Evolutionary conservation across 2,888 invertebrate genomes (phyloP).

Genomic region (Isoperla grammatica): DNA sequence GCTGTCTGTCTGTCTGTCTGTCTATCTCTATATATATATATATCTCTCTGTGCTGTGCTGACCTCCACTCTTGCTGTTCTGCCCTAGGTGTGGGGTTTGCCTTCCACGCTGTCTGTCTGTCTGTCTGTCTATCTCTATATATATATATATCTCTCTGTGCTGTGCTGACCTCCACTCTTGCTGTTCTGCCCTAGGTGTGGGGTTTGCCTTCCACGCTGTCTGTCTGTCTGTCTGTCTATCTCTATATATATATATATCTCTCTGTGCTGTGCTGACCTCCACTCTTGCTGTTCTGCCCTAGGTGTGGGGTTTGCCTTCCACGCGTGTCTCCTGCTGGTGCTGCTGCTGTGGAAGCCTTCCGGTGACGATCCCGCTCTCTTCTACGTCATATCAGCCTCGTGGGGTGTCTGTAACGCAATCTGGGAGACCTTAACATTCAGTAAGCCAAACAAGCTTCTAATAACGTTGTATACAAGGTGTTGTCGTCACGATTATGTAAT

Average conservation of each 20-base stretch:
- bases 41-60: too few species aligned
- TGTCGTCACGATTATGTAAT: too few species aligned
- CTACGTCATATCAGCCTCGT: conserved; percentile 76
- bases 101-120: too few species aligned
- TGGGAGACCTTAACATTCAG: conserved; percentile 64
- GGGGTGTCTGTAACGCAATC: conserved; percentile 81
- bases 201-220: conserved; percentile 74
- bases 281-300: conserved; percentile 37
- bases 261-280: not conserved
- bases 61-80: too few species aligned
- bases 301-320: conserved; percentile 78
- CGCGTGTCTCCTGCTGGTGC: conserved; percentile 67
- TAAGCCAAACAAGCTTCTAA: conserved; percentile 42
- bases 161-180: too few species aligned
- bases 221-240: too few species aligned
- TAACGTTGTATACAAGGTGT: too few species aligned
- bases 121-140: too few species aligned
- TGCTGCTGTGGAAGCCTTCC: conserved; percentile 74
- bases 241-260: not conserved
- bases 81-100: too few species aligned
- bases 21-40: too few species aligned
- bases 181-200: conserved; percentile 53
- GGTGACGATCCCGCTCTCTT: conserved; percentile 75
- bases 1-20: too few species aligned
- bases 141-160: too few species aligned